phyloP scores from a whole-genome alignment of 2,113 vertebrate species.

The Antechinus stuartii region DNA sequence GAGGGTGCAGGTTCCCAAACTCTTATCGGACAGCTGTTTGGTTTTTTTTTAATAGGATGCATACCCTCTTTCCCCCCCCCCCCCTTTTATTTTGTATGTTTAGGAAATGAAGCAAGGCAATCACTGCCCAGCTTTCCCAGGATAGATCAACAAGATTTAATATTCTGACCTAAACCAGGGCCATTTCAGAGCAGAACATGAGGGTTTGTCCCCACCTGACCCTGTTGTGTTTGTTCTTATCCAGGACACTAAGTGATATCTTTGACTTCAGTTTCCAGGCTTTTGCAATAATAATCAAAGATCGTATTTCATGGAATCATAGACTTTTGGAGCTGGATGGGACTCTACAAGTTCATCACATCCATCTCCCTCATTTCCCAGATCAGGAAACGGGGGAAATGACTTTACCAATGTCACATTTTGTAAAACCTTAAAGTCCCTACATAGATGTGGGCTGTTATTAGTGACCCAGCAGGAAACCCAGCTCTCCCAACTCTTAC shows the following conservation, averaged over 20 bases:
- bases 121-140: not conserved
- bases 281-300: not conserved
- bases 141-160: too few relatives aligned
- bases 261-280: not conserved
- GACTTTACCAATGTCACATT: not conserved
- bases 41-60: not conserved
- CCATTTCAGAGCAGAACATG: not conserved
- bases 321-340: not conserved
- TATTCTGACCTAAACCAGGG: not conserved
- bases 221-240: not conserved
- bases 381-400: not conserved
- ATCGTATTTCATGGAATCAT: constrained; percentile 2
- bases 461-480: not conserved
- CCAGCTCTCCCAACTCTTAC: not conserved
- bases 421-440: not conserved
- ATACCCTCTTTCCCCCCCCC: too few relatives aligned
- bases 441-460: not conserved
- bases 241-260: too few relatives aligned
- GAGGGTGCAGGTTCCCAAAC: not conserved
- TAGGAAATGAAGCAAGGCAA: not conserved
- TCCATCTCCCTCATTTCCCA: not conserved
- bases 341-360: not conserved
- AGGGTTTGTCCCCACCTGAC: not conserved
- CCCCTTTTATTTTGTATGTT: not conserved
- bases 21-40: not conserved